Evolutionary conservation across 2,797 vertebrate genomes (phyloP).

Genomic region (Sebastes hubbsi): DNA sequence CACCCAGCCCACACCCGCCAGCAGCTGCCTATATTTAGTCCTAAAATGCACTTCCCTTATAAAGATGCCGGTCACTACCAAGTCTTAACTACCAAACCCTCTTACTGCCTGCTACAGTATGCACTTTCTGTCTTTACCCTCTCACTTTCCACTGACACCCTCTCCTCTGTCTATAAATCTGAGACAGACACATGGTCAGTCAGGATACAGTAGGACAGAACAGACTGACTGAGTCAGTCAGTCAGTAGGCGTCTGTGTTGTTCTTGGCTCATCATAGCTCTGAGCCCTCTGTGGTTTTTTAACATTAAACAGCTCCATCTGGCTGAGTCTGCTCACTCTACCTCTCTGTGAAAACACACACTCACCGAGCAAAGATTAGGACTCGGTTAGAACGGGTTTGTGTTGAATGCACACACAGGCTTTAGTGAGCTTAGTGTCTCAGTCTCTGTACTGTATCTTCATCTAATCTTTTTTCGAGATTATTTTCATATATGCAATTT

Average conservation of each 20-base stretch:
- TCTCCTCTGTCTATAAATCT: not conserved
- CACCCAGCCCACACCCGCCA: conserved; percentile 69
- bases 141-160: not conserved
- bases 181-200: conserved; percentile 27
- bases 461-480: no score
- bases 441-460: no score
- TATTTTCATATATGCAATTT: no score
- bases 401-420: no score
- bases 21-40: conserved; percentile 73
- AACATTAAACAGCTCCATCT: conserved; percentile 59
- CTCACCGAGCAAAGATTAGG: not conserved
- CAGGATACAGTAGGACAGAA: conserved; percentile 50
- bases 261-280: conserved; percentile 77
- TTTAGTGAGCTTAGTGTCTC: no score
- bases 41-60: conserved; percentile 43
- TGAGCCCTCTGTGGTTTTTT: conserved; percentile 59
- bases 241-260: conserved; percentile 77
- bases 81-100: not conserved
- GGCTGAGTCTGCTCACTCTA: conserved; percentile 12
- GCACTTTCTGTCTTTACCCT: not conserved
- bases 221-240: conserved; percentile 85
- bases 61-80: conserved; percentile 36
- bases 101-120: not conserved
- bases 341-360: conserved; percentile 12
- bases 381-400: not conserved